Base-by-base conservation (phyloP, 2,888 invertebrate species). In the Chrysolina americana region DNA sequence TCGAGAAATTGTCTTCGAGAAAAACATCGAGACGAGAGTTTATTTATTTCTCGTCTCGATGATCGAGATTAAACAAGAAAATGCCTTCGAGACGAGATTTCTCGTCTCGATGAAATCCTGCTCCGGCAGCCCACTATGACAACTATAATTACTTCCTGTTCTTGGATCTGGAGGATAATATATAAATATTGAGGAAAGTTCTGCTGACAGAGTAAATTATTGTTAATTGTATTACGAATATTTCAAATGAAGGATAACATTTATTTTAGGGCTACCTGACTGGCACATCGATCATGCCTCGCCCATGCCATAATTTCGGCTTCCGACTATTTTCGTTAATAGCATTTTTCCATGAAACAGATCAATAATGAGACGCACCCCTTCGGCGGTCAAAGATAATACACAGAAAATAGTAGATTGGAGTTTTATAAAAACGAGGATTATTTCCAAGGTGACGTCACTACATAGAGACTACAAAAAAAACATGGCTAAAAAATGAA, bases 321-420 rank as follows among this genome's bases (percentile, higher is more conserved):
- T 9, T 36, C 53, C 4, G 10, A 53, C 53, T 19, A 59, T 28
- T 59, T 59, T 59, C 23, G 56, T 59, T 59, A 28, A 36, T 36
- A 17, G 53, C 53, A 53, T 53, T 53, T 53, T 59, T 28, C n/a
- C 59, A 59, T 28, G 36, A 36, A 36, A 36, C 28, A 59, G 59
- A 59, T 59, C 59, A 59, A 59, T 59, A 59, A 6, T 36, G 0
- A 59, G 50, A 59, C 59, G 17, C 59, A 36, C 59, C 59, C n/a
- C n/a, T 59, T 28, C 6, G 1, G 9, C 28, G 28, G 11, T 59
- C 36, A 15, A 59, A 28, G 8, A 9, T 53, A 17, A 10, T 15
- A n/a, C 36, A 59, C 36, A 36, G 59, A 2, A 21, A 21, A 21
- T 53, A 21, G 19, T 21, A 13, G 53, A 13, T 17, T 48, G 48